phyloP scores from a whole-genome alignment of 2,888 invertebrate species.

The Drosophila paramelanica region DNA sequence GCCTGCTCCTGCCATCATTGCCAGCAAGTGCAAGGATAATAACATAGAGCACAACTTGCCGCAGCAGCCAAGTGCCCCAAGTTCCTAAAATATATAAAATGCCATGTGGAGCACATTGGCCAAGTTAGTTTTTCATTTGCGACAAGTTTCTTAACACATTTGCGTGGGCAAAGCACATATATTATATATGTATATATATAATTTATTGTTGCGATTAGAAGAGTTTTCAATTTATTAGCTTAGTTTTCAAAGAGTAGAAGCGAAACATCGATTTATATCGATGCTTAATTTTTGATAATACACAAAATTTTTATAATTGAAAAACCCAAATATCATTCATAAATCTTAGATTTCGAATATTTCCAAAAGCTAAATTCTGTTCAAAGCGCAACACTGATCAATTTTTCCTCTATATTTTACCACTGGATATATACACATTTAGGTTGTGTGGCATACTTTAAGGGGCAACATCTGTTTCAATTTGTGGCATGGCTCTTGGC shows the following conservation, averaged over 20 bases:
- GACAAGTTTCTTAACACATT: slow-evolving; percentile 22
- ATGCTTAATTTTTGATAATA: too few species aligned
- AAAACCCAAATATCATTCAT: too few species aligned
- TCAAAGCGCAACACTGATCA: background rate
- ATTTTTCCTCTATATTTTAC: background rate
- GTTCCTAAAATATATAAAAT: slow-evolving; percentile 37
- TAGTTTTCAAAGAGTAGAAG: background rate
- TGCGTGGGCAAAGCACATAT: background rate
- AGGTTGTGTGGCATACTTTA: slow-evolving; percentile 33
- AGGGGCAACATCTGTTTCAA: slow-evolving; percentile 43
- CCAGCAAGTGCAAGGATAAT: slow-evolving; percentile 53
- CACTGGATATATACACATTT: background rate
- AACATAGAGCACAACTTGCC: slow-evolving; percentile 34
- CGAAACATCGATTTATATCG: too few species aligned
- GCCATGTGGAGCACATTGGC: slow-evolving; percentile 13
- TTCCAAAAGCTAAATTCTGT: too few species aligned
- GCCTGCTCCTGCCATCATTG: slow-evolving; percentile 10
- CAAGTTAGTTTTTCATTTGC: slow-evolving; percentile 25
- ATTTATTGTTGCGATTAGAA: slow-evolving; percentile 7
- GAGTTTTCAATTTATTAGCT: background rate
- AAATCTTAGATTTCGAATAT: too few species aligned
- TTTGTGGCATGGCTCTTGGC: slow-evolving; percentile 9
- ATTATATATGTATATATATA: background rate
- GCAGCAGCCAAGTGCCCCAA: slow-evolving; percentile 26
- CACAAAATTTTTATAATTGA: too few species aligned